Evolutionary conservation across 1,140 invertebrate genomes (phyloP).

Genomic region (Cryptotermes secundus): DNA sequence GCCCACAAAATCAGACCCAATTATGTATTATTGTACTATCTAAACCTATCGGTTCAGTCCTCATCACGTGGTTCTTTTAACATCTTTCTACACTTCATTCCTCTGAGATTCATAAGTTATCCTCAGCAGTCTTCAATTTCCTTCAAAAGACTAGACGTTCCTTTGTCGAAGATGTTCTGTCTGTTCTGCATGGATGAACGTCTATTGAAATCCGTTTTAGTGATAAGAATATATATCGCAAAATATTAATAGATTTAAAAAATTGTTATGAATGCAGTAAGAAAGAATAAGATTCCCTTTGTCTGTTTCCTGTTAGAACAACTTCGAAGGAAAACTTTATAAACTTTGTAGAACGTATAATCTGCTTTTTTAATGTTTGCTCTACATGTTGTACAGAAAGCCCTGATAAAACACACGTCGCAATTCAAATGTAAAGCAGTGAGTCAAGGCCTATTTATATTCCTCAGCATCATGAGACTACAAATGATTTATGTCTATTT

Average conservation of each 20-base stretch:
- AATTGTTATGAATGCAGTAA: neutral
- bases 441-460: neutral
- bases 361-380: neutral
- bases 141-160: too few relatives aligned
- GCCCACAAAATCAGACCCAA: too few relatives aligned
- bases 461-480: neutral
- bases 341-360: neutral
- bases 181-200: too few relatives aligned
- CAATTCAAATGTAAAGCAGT: too few relatives aligned
- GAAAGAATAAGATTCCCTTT: neutral
- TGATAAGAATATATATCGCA: neutral
- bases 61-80: too few relatives aligned
- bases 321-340: neutral
- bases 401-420: too few relatives aligned
- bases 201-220: neutral
- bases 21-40: too few relatives aligned
- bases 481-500: neutral
- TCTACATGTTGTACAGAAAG: neutral
- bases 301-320: neutral
- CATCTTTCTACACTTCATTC: too few relatives aligned
- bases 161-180: too few relatives aligned
- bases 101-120: too few relatives aligned
- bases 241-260: neutral
- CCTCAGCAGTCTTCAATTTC: too few relatives aligned
- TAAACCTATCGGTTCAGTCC: too few relatives aligned